Conservation (phyloP, 2,888 invertebrate genomes). For the Galerucella calmariensis region DNA sequence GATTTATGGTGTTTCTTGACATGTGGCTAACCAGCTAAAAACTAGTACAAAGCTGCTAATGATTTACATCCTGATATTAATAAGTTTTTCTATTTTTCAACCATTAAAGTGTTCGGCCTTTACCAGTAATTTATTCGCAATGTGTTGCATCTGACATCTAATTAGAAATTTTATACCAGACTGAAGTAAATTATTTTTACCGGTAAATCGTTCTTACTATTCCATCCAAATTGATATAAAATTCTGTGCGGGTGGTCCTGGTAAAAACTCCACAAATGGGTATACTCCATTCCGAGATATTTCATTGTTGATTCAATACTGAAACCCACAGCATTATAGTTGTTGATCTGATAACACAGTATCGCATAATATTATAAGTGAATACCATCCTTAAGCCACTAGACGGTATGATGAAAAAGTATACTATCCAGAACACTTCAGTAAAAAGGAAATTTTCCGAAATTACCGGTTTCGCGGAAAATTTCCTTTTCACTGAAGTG, state of each 20-base stretch:
- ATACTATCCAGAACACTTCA: too few relatives aligned
- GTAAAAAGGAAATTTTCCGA: too few relatives aligned
- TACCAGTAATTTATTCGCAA: neutral
- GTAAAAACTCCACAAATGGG: too few relatives aligned
- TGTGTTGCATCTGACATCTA: neutral
- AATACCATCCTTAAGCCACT: too few relatives aligned
- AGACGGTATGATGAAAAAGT: too few relatives aligned
- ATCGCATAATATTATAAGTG: too few relatives aligned
- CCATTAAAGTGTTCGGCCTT: neutral
- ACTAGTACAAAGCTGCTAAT: neutral
- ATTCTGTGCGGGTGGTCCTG: neutral
- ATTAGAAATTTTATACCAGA: neutral
- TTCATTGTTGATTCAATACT: too few relatives aligned
- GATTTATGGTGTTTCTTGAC: neutral
- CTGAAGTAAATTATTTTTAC: neutral
- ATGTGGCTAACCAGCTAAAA: neutral
- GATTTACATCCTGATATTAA: conserved; percentile 1
- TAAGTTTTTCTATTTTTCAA: neutral
- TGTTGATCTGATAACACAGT: too few relatives aligned
- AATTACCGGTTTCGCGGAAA: too few relatives aligned
- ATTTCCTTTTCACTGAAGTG: too few relatives aligned
- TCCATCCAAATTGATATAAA: neutral
- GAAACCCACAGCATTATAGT: too few relatives aligned
- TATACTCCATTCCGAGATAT: too few relatives aligned
- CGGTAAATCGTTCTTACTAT: neutral